Conservation (phyloP, 2,113 vertebrate genomes). For the Natator depressus region DNA sequence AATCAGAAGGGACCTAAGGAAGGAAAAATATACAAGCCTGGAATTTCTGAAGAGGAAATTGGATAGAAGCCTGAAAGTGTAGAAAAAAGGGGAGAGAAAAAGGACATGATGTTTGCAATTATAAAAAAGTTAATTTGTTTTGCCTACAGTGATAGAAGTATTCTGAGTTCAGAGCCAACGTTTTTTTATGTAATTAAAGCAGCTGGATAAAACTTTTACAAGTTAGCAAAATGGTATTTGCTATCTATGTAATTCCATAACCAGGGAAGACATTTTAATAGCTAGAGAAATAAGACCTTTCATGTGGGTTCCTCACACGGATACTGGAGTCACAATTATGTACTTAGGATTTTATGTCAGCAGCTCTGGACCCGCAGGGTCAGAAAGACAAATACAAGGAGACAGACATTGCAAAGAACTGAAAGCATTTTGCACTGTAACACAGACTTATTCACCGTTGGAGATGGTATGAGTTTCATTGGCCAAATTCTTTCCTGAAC, state of each 20-base stretch:
- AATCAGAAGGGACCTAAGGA: conserved; percentile 48
- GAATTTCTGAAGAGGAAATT: conserved; percentile 69
- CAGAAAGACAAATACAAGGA: background rate
- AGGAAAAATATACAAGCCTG: conserved; percentile 66
- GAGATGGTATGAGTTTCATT: background rate
- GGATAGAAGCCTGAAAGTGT: conserved; percentile 52
- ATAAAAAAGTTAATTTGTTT: background rate
- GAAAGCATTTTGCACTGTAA: background rate
- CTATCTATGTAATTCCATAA: background rate
- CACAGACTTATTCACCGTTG: background rate
- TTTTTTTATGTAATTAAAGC: background rate
- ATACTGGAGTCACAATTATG: background rate
- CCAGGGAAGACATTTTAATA: fast-evolving
- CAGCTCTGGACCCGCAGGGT: background rate
- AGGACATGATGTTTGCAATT: conserved; percentile 29
- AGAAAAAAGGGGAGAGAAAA: conserved; percentile 8
- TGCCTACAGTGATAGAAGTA: conserved; percentile 22
- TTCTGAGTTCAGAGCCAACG: conserved; percentile 14
- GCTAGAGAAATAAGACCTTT: background rate
- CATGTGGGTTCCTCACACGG: background rate
- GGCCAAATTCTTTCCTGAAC: background rate
- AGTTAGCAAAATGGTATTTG: background rate
- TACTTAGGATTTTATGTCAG: background rate
- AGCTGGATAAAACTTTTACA: background rate
- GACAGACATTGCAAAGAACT: background rate